Conservation (phyloP, 1,140 invertebrate species). For the Ceratitis capitata region DNA sequence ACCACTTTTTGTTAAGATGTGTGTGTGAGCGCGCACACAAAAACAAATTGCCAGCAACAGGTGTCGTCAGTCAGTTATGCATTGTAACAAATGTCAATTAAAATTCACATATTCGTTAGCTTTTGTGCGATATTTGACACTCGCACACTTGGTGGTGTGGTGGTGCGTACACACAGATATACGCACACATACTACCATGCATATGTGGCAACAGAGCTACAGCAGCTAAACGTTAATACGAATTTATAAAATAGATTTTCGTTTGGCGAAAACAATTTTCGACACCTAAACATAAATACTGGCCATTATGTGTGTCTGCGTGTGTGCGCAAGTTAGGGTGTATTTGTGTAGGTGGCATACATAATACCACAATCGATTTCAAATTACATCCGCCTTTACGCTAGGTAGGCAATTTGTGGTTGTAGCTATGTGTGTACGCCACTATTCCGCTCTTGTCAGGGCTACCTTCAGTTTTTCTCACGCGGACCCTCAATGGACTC, state of each 20-base stretch:
- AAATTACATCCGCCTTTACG: not conserved
- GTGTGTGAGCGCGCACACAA: not conserved
- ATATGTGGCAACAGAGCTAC: not conserved
- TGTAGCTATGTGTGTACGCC: not conserved
- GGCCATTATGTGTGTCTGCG: no score
- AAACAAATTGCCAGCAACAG: slow-evolving; percentile 15
- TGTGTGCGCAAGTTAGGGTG: no score
- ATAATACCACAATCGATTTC: not conserved
- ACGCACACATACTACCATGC: no score
- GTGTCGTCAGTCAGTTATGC: no score
- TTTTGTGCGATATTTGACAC: not conserved
- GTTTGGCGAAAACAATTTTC: not conserved
- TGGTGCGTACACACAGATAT: not conserved
- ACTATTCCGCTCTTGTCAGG: not conserved
- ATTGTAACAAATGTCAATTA: slow-evolving; percentile 27
- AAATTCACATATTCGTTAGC: not conserved
- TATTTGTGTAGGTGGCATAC: not conserved
- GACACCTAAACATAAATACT: not conserved
- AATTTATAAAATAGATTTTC: slow-evolving; percentile 1
- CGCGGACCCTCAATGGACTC: not conserved
- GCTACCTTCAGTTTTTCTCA: not conserved
- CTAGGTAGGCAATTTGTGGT: not conserved
- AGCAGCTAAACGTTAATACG: not conserved
- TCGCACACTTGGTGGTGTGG: not conserved
- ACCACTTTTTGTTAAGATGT: not conserved